A percentile compares a stretch with the other conserved stretches of the same genome.
Conservation (phyloP, 1,140 invertebrate species). For the Scaptomyza pallida region DNA sequence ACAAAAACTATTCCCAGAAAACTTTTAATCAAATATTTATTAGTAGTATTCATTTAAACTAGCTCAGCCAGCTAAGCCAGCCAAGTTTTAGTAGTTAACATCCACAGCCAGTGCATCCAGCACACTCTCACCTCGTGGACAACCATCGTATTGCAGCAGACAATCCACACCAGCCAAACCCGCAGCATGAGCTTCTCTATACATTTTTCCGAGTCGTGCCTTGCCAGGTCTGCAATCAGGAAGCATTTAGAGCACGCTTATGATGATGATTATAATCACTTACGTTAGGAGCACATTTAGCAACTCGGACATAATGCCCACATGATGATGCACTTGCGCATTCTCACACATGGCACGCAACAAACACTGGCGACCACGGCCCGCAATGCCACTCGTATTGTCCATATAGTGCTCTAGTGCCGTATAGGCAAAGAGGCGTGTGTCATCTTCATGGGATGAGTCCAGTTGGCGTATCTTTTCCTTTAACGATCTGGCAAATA, state of each 20-base stretch:
- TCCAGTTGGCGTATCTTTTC: conserved; percentile 50
- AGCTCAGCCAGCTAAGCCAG: neutral
- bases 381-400: conserved; percentile 25
- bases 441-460: conserved; percentile 59
- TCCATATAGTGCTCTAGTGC: conserved; percentile 74
- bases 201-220: conserved; percentile 44
- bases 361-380: conserved; percentile 59
- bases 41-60: conserved; percentile 2
- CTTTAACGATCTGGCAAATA: conserved; percentile 58
- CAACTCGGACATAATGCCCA: conserved; percentile 69
- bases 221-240: conserved; percentile 63
- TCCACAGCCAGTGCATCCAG: conserved; percentile 63
- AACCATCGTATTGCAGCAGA: conserved; percentile 38
- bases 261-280: conserved; percentile 25
- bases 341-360: conserved; percentile 78
- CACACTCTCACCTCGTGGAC: conserved; percentile 60
- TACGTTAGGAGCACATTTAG: conserved; percentile 73
- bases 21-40: conserved; percentile 6
- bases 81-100: conserved; percentile 18
- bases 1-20: neutral
- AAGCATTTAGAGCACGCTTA: neutral
- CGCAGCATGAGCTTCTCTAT: conserved; percentile 55
- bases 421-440: conserved; percentile 67
- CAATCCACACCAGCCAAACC: conserved; percentile 68
- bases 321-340: conserved; percentile 75